Conservation (phyloP, 2,888 invertebrate species). For the Endotricha flammealis region DNA sequence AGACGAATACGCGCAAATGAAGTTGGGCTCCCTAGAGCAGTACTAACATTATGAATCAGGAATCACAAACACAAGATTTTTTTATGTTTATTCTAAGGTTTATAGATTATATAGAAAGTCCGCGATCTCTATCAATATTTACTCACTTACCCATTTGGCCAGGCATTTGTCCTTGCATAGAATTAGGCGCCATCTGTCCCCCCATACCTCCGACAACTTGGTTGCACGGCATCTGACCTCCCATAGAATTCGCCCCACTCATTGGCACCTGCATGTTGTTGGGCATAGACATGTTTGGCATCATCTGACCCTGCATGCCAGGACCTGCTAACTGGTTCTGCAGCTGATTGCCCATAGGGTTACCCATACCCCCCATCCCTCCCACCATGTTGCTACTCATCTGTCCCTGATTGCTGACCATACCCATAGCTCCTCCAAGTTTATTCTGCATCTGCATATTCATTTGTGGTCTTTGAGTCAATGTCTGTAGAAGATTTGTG, state of each 20-base stretch:
- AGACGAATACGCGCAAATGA: too few species aligned
- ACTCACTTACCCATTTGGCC: slow-evolving; percentile 71
- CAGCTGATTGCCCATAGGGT: slow-evolving; percentile 69
- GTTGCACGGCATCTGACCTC: slow-evolving; percentile 64
- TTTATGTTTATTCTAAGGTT: too few species aligned
- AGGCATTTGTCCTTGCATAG: slow-evolving; percentile 53
- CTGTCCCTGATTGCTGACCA: slow-evolving; percentile 73
- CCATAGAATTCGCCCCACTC: slow-evolving; percentile 51
- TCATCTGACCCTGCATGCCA: slow-evolving; percentile 70
- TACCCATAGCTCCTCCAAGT: slow-evolving; percentile 74
- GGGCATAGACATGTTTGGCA: slow-evolving; percentile 64
- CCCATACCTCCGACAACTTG: slow-evolving; percentile 72
- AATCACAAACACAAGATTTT: too few species aligned
- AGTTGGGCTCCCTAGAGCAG: too few species aligned
- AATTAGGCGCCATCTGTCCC: slow-evolving; percentile 57
- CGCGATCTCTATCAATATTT: too few species aligned
- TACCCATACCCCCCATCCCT: slow-evolving; percentile 63
- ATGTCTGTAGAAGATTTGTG: slow-evolving; percentile 84
- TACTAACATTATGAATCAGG: too few species aligned
- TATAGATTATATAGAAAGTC: too few species aligned
- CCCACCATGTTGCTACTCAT: slow-evolving; percentile 74
- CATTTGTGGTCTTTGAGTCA: slow-evolving; percentile 82
- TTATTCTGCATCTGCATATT: slow-evolving; percentile 80
- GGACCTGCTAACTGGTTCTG: slow-evolving; percentile 60
- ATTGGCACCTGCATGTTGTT: slow-evolving; percentile 62